A percentile compares a stretch with the other conserved stretches of the same genome.
Conservation (phyloP, 2,888 invertebrate species). For the Xestia sexstrigata region DNA sequence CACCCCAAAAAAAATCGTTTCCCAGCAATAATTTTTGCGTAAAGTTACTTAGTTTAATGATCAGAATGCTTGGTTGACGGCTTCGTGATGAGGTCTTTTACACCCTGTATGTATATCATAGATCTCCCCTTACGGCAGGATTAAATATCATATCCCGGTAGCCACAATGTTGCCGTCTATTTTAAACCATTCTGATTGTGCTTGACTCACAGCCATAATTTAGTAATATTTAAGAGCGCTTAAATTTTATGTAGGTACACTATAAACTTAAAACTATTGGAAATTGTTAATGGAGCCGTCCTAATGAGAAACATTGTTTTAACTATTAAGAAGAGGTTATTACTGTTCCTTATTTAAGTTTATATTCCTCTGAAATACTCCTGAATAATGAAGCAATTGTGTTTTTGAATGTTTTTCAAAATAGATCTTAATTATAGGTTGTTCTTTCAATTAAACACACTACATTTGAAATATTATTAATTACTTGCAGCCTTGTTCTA, state of each 20-base stretch:
- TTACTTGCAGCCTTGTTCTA: constrained; percentile 11
- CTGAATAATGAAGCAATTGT: neutral
- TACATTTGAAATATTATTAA: neutral
- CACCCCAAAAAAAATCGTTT: too few species aligned
- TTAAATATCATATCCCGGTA: neutral
- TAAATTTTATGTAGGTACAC: constrained; percentile 46
- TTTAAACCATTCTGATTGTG: constrained; percentile 56
- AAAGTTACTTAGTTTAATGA: too few species aligned
- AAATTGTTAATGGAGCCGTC: constrained; percentile 34
- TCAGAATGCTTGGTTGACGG: too few species aligned
- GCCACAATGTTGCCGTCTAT: constrained; percentile 40
- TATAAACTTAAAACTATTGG: constrained; percentile 44
- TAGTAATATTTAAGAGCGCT: constrained; percentile 54
- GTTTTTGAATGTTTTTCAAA: constrained; percentile 14
- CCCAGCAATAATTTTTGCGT: too few species aligned
- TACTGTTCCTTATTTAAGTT: constrained; percentile 24
- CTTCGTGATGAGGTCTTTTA: too few species aligned
- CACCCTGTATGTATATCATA: neutral
- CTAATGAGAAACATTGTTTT: constrained; percentile 41
- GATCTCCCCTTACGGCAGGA: neutral
- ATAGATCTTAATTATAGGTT: neutral
- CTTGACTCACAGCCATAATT: constrained; percentile 64
- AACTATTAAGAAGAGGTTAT: constrained; percentile 26
- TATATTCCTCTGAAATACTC: constrained; percentile 22
- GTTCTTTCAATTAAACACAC: neutral